These are phyloP conservation scores for Microcebus murinus DNA, from an alignment of 2,113 vertebrate genomes.

Conservation along the genomic window DNA sequence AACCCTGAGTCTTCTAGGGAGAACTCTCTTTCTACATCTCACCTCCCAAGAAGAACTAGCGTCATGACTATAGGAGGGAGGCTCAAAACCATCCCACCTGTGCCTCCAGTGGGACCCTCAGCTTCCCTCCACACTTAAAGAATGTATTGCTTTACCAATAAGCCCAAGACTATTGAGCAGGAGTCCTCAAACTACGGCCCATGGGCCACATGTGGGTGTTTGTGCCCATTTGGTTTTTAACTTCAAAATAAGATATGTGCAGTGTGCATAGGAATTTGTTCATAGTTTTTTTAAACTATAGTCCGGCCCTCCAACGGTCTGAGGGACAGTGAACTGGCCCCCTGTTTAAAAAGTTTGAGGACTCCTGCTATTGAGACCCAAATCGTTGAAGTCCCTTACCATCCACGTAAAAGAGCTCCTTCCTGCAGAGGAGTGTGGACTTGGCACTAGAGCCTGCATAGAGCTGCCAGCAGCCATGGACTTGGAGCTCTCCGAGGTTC, in stretches of 20 bases:
- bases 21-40: not conserved
- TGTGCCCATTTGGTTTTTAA: too few species aligned
- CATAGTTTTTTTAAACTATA: too few species aligned
- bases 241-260: too few species aligned
- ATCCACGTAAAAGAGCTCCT: not conserved
- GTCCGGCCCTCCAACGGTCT: too few species aligned
- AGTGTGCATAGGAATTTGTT: too few species aligned
- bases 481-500: conserved; percentile 73
- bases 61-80: not conserved
- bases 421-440: not conserved
- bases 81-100: not conserved
- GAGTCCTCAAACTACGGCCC: too few species aligned
- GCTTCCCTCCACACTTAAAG: not conserved
- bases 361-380: not conserved
- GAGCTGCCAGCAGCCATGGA: not conserved
- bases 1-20: not conserved
- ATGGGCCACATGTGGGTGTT: too few species aligned
- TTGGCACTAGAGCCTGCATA: not conserved
- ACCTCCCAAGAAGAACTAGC: not conserved
- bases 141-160: conserved; percentile 27
- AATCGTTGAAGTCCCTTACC: not conserved
- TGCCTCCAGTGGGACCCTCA: not conserved
- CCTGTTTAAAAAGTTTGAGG: too few species aligned
- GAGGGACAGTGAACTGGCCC: too few species aligned
- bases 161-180: not conserved